Evolutionary conservation across 2,113 vertebrate genomes (phyloP).

Genomic region (Phaethornis superciliosus): DNA sequence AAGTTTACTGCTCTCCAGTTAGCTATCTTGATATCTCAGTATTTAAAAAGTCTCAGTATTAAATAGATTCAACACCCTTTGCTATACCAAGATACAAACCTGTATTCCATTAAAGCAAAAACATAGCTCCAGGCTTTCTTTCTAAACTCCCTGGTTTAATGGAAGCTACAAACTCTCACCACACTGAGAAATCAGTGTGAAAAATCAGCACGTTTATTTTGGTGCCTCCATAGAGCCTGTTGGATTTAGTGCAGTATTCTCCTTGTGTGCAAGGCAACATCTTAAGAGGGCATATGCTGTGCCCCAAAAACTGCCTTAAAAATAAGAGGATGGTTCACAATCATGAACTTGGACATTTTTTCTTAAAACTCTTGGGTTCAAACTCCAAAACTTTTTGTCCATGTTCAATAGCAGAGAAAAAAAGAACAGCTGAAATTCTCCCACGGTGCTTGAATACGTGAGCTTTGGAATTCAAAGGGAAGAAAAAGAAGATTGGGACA

Average conservation of each 20-base stretch:
- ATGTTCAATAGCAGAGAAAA: background rate
- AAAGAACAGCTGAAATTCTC: background rate
- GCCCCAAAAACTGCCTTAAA: background rate
- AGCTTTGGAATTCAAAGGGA: background rate
- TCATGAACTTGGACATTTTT: background rate
- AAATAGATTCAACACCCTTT: background rate
- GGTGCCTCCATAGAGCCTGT: background rate
- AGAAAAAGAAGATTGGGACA: background rate
- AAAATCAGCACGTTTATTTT: background rate
- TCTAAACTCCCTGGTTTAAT: background rate
- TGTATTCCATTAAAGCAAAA: background rate
- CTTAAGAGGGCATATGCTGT: background rate
- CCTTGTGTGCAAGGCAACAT: background rate
- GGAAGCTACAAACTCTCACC: constrained; percentile 14
- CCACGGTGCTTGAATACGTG: background rate
- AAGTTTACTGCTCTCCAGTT: background rate
- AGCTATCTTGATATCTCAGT: background rate
- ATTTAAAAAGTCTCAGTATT: background rate
- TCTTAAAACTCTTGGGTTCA: background rate
- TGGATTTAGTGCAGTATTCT: background rate
- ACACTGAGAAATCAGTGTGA: background rate
- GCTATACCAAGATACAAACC: background rate
- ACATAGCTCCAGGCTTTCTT: background rate
- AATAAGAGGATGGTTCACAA: background rate
- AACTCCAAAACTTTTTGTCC: background rate